Evolutionary conservation across 1,140 invertebrate species (phyloP), one percentile per base, ranked within the genome.

Genomic region (Drosophila varians): DNA sequence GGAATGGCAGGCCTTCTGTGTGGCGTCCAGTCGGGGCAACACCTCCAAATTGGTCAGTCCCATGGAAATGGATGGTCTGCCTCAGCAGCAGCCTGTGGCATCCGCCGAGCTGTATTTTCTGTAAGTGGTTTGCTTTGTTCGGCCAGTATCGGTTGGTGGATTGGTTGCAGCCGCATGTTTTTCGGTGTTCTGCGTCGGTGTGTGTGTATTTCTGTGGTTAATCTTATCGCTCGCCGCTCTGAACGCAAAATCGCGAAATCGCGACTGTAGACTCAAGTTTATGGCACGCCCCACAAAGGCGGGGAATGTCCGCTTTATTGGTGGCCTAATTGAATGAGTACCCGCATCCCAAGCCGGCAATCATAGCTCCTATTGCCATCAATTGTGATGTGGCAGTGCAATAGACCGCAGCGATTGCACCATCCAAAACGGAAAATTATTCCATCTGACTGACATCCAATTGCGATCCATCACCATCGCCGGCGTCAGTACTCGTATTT

Each of bases 1-100:
- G 0, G 92, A 92, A 26, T 96, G 95, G 95, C 79, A 77, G 7
- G 57, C 91, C 7, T 75, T 70, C 31, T 94, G 93, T 83, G 86
- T 90, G 34, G 76, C 90, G 31, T 90, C 90, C 49, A 77, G 65
- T 28, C 57, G 45, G 53, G 61, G 64, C 40, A 76, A 76, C 64
- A 86, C 66, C 18, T 58, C 56, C 40, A 61, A 43, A 26, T 21
- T 49, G 53, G 16, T 8, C 23, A 69, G 38, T 8, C 43, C 56
- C 42, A n/a, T 65, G 64, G 52, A 69, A 2, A 36, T 36, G 61
- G 48, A 53, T 12, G 48, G 23, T 18, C 5, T 55, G 36, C n/a
- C 28, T 26, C 36, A 46, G 43, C 46, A 49, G 42, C 49, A 78
- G 58, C 74, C 73, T 23, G 70, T 79, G 21, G 83, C 90, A 55